Base-by-base conservation (phyloP, 2,888 invertebrate species). In the Microdon myrmicae region DNA sequence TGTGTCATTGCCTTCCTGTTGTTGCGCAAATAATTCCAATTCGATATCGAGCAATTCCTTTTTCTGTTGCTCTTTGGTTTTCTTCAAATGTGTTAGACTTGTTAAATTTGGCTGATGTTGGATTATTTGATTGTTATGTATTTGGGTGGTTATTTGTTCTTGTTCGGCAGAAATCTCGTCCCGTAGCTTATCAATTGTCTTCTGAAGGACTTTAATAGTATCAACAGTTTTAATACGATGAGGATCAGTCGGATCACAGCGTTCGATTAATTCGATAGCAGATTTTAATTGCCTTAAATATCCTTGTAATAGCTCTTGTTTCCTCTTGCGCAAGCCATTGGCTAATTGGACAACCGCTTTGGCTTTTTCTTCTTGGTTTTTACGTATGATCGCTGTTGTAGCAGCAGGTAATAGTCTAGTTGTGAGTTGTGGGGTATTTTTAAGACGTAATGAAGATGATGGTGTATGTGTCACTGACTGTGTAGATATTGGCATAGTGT, bases 21-120 rank as follows among this genome's bases (percentile, higher is more conserved):
- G 92, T 69, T 92, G 92, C 1, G 90, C 91, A 72, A 94, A 92
- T 67, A 96, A 82, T 75, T 96, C 96, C 73, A 96, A 78, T 75
- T 96, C 96, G 1, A 93, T 90, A 74, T 96, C 96, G 6, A 96
- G 82, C 39, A 96, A 87, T 73, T 95, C 94, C 72, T 91, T 92
- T 75, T 94, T 91, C 0, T 91, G 87, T 72, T 92, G 91, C 72
- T 91, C 90, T 68, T 89, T 85, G 1, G 88, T 87, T 72, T 89
- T 90, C 16, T 82, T 81, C 1, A 83, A 82, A 47, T 81, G 76
- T 10, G 76, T 73, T n/a, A n/a, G n/a, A n/a, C n/a, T n/a, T n/a
- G n/a, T n/a, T n/a, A n/a, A n/a, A n/a, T n/a, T n/a, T 51, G 72
- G 68, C 17, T 71, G 71, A 7, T 5, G 13, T 28, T 25, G 28